Evolutionary conservation across 2,888 invertebrate species (phyloP).

Genomic region (Cosmia pyralina): DNA sequence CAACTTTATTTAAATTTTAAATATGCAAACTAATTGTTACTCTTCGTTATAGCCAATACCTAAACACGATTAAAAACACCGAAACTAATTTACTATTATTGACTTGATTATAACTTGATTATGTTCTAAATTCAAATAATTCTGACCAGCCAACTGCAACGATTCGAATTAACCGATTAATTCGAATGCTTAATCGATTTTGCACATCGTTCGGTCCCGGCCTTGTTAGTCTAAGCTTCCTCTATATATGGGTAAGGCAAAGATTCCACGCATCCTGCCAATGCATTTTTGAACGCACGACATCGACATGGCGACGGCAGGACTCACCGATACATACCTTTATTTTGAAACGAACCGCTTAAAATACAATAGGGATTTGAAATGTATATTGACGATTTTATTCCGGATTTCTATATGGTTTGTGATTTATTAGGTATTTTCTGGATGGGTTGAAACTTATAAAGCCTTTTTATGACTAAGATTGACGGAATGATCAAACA

Average conservation of each 20-base stretch:
- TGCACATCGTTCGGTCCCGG: slow-evolving; percentile 63
- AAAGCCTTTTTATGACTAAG: slow-evolving; percentile 21
- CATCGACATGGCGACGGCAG: slow-evolving; percentile 57
- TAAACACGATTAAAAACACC: slow-evolving; percentile 11
- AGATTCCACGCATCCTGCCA: slow-evolving; percentile 71
- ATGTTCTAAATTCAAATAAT: slow-evolving; percentile 49
- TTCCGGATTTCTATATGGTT: slow-evolving; percentile 45
- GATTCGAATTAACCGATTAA: slow-evolving; percentile 65
- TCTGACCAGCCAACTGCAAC: slow-evolving; percentile 48
- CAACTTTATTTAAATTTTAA: neutral
- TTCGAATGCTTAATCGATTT: slow-evolving; percentile 67
- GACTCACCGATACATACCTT: slow-evolving; percentile 57
- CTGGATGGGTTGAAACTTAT: slow-evolving; percentile 16
- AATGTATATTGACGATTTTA: slow-evolving; percentile 56
- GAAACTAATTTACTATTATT: slow-evolving; percentile 24
- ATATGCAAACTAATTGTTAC: neutral
- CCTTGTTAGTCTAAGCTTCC: slow-evolving; percentile 65
- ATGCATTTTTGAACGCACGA: slow-evolving; percentile 60
- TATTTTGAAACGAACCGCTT: slow-evolving; percentile 66
- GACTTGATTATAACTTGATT: slow-evolving; percentile 25
- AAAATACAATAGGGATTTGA: slow-evolving; percentile 74
- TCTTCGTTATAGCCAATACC: neutral
- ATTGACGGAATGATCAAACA: slow-evolving; percentile 25
- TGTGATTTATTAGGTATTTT: slow-evolving; percentile 50
- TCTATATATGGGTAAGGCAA: slow-evolving; percentile 72